Evolutionary conservation across 2,888 invertebrate genomes (phyloP).

Genomic region (Odontomyia ornata): DNA sequence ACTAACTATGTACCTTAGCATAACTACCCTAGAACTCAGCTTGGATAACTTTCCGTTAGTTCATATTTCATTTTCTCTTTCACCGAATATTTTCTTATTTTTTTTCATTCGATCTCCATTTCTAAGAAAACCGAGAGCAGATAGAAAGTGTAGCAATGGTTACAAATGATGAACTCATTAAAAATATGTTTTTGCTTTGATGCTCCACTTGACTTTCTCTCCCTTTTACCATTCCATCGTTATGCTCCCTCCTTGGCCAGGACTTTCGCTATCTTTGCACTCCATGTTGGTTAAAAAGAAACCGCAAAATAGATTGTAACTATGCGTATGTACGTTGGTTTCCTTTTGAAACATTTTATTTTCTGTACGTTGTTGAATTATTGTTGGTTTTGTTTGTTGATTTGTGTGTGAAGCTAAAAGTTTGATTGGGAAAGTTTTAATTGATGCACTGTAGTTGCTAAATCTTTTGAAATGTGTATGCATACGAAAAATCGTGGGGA

Average conservation of each 20-base stretch:
- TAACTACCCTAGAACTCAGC: too few relatives aligned
- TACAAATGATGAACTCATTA: slow-evolving; percentile 41
- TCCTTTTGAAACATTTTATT: slow-evolving; percentile 29
- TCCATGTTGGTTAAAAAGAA: neutral
- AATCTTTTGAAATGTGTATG: slow-evolving; percentile 35
- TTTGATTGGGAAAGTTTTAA: slow-evolving; percentile 50
- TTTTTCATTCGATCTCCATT: too few relatives aligned
- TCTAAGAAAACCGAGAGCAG: too few relatives aligned
- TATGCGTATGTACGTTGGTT: neutral
- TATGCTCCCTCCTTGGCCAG: neutral
- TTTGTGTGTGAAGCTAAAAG: slow-evolving; percentile 39
- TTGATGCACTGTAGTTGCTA: slow-evolving; percentile 45
- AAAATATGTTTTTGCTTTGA: slow-evolving; percentile 43
- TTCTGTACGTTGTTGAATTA: slow-evolving; percentile 19
- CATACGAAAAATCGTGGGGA: too few relatives aligned
- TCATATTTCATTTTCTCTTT: too few relatives aligned
- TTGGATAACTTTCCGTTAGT: too few relatives aligned
- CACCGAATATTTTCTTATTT: too few relatives aligned
- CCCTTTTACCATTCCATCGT: neutral
- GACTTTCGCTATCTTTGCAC: slow-evolving; percentile 18
- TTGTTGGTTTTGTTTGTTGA: slow-evolving; percentile 35
- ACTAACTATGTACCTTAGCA: too few relatives aligned
- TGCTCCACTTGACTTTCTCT: slow-evolving; percentile 28
- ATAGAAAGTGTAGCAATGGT: slow-evolving; percentile 10
- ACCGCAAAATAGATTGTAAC: too few relatives aligned